These are phyloP conservation scores for Zingel zingel DNA, from an alignment of 2,113 vertebrate genomes.

Conservation along the genomic window DNA sequence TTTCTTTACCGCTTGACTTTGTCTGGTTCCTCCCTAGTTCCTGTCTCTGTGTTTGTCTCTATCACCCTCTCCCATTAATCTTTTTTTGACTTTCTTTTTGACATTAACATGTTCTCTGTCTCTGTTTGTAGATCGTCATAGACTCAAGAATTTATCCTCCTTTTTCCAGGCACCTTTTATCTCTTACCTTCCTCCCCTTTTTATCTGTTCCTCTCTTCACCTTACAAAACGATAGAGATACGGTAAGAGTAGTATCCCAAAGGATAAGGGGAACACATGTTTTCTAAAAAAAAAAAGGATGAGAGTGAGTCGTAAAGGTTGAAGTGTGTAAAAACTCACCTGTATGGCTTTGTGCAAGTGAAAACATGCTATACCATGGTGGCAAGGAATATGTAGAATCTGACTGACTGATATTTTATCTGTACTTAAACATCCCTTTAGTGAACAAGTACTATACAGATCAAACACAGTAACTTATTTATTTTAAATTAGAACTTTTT, in stretches of 20 bases:
- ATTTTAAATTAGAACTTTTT: neutral
- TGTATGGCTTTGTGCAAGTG: neutral
- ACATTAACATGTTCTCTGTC: conserved; percentile 7
- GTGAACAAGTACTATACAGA: neutral
- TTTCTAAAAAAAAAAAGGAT: conserved; percentile 4
- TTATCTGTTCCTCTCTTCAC: conserved; percentile 29
- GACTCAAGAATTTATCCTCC: conserved; percentile 6
- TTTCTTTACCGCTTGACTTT: conserved; percentile 64
- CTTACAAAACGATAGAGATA: conserved; percentile 27
- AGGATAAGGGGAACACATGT: conserved; percentile 1
- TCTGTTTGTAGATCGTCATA: conserved; percentile 9
- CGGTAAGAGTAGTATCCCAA: neutral
- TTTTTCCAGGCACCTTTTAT: conserved; percentile 18
- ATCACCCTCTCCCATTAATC: conserved; percentile 30
- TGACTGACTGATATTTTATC: neutral
- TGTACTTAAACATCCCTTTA: neutral
- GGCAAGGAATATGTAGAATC: neutral
- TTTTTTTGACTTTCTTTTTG: conserved; percentile 4
- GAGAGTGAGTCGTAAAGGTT: neutral
- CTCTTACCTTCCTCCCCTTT: conserved; percentile 2
- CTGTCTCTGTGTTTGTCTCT: conserved; percentile 38
- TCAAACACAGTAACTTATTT: neutral
- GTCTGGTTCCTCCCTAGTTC: conserved; percentile 18
- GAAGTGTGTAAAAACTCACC: neutral
- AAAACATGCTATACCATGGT: neutral